These are phyloP conservation scores for Loris lydekkerianus DNA, from an alignment of 2,797 vertebrate species.

Conservation along the genomic window DNA sequence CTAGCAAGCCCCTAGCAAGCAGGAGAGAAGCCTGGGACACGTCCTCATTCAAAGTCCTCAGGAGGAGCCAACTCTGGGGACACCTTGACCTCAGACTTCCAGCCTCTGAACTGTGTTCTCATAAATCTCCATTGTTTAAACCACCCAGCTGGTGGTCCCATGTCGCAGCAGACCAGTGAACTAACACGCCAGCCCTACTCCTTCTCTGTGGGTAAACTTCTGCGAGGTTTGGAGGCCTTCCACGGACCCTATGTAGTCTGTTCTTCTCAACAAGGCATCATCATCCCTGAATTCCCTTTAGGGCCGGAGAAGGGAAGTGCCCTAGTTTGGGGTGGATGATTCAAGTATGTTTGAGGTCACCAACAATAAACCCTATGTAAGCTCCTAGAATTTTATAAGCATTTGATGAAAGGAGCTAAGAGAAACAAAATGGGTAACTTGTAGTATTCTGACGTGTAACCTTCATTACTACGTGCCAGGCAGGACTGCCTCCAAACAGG, in stretches of 20 bases:
- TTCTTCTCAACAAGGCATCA: neutral
- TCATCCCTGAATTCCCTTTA: neutral
- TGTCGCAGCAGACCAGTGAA: neutral
- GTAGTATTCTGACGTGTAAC: neutral
- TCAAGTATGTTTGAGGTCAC: conserved; percentile 14
- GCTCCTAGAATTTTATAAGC: neutral
- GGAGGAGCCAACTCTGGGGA: neutral
- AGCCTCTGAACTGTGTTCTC: neutral
- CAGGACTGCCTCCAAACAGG: neutral
- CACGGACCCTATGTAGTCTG: neutral
- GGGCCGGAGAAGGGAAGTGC: conserved; percentile 54
- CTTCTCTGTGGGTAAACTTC: neutral
- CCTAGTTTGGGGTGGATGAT: conserved; percentile 50
- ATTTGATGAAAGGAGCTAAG: conserved; percentile 1
- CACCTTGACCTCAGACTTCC: neutral
- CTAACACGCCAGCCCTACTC: accelerated
- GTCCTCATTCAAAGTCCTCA: neutral
- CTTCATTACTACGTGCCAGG: neutral
- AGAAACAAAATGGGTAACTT: neutral
- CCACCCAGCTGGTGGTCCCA: neutral
- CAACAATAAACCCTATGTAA: conserved; percentile 65
- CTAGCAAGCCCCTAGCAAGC: neutral
- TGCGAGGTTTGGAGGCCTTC: neutral
- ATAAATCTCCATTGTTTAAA: neutral
- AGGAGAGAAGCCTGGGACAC: neutral